A percentile compares a stretch with the other conserved stretches of the same genome.
Evolutionary conservation across 2,113 vertebrate species (phyloP).

Genomic region (Dicerorhinus sumatrensis): DNA sequence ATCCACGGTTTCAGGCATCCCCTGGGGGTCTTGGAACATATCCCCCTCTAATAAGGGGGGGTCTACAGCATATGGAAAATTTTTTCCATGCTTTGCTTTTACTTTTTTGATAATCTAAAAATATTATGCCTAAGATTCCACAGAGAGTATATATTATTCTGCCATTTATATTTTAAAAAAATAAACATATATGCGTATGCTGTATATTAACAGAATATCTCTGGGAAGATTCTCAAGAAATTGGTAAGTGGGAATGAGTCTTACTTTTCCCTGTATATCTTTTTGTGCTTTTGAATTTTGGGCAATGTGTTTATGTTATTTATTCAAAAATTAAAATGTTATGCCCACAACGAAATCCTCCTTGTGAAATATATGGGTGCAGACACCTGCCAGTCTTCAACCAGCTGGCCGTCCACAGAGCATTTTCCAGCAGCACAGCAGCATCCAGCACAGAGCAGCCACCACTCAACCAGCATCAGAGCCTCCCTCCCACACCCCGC

Average conservation of each 20-base stretch:
- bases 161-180: background rate
- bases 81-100: constrained; percentile 25
- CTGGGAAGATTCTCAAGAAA: background rate
- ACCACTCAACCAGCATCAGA: background rate
- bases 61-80: background rate
- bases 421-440: background rate
- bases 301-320: background rate
- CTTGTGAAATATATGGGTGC: background rate
- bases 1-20: too few relatives aligned
- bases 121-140: background rate
- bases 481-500: background rate
- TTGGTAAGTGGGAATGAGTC: background rate
- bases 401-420: background rate
- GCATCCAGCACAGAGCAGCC: background rate
- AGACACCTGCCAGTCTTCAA: background rate
- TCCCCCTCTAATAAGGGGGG: too few relatives aligned
- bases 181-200: background rate
- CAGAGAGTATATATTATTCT: background rate
- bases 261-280: background rate
- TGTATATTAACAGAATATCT: background rate
- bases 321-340: background rate
- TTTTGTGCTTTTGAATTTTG: background rate
- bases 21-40: too few relatives aligned
- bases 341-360: background rate
- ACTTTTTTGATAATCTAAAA: constrained; percentile 17